Conservation (phyloP, 92 coral and sea anemone species). For the Zoanthus sociatus region DNA sequence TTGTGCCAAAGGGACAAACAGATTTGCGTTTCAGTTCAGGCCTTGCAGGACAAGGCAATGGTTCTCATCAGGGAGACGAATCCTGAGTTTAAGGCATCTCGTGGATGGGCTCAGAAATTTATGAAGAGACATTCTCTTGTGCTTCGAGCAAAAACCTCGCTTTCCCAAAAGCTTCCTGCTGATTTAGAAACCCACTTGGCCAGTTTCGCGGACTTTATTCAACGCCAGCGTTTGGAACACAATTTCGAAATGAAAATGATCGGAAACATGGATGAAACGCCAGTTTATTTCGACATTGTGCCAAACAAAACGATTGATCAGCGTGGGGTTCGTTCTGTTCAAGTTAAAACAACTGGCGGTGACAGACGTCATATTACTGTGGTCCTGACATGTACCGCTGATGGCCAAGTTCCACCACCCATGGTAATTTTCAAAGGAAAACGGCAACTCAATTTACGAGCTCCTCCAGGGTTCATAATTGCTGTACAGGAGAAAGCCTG, state of each 20-base stretch:
- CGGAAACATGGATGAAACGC: conserved; percentile 22
- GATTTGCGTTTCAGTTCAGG: conserved; percentile 14
- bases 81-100: conserved; percentile 26
- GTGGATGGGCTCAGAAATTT: conserved; percentile 33
- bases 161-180: conserved; percentile 25
- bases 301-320: conserved; percentile 16
- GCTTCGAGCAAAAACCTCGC: conserved; percentile 22
- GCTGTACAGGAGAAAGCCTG: conserved; percentile 24
- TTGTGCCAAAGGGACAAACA: conserved; percentile 13
- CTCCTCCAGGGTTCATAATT: conserved; percentile 29
- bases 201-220: conserved; percentile 11
- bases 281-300: conserved; percentile 17
- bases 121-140: conserved; percentile 38
- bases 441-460: conserved; percentile 21
- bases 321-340: not conserved
- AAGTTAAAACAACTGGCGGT: conserved; percentile 17
- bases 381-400: conserved; percentile 36
- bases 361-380: conserved; percentile 17
- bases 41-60: conserved; percentile 32
- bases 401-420: conserved; percentile 27
- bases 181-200: conserved; percentile 26
- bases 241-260: not conserved
- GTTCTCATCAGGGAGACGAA: conserved; percentile 19
- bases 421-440: conserved; percentile 46
- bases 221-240: not conserved